A percentile compares a stretch with the other conserved stretches of the same genome.
These are phyloP conservation scores for Odontocolon sp. DNA, from an alignment of 2,888 invertebrate species.

Conservation along the genomic window DNA sequence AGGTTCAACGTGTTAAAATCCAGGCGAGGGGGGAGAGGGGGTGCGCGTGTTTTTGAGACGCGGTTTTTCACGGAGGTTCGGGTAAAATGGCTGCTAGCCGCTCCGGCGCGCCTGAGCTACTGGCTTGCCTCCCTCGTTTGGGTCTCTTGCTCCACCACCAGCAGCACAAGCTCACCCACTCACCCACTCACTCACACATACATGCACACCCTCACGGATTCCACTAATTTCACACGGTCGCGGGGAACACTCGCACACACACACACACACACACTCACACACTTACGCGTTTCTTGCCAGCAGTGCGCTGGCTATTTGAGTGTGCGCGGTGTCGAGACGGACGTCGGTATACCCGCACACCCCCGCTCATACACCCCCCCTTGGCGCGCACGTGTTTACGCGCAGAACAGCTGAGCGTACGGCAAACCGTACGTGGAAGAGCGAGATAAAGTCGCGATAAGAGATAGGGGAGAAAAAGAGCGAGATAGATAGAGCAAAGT, in stretches of 20 bases:
- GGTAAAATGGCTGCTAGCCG: conserved; percentile 80
- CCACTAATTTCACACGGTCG: conserved; percentile 70
- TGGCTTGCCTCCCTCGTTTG: conserved; percentile 80
- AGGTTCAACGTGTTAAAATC: too few relatives aligned
- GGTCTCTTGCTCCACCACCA: conserved; percentile 67
- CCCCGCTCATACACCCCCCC: conserved; percentile 66
- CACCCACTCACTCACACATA: conserved; percentile 30
- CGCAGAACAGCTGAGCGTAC: conserved; percentile 80
- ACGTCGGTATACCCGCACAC: conserved; percentile 53
- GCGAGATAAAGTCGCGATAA: conserved; percentile 49
- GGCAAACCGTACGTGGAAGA: too few relatives aligned
- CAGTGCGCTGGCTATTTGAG: conserved; percentile 8
- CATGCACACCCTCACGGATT: conserved; percentile 66
- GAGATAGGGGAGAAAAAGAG: not conserved
- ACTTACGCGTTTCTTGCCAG: not conserved
- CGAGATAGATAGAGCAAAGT: not conserved
- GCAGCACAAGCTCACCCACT: conserved; percentile 51
- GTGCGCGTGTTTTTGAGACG: conserved; percentile 4
- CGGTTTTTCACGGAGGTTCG: conserved; percentile 74
- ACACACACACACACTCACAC: conserved; percentile 20
- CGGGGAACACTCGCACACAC: conserved; percentile 57
- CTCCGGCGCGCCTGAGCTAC: conserved; percentile 80
- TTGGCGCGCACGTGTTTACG: conserved; percentile 79
- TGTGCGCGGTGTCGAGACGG: conserved; percentile 28
- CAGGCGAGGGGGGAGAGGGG: not conserved